phyloP scores from a whole-genome alignment of 2,797 vertebrate genomes.

The Sylvilagus floridanus region DNA sequence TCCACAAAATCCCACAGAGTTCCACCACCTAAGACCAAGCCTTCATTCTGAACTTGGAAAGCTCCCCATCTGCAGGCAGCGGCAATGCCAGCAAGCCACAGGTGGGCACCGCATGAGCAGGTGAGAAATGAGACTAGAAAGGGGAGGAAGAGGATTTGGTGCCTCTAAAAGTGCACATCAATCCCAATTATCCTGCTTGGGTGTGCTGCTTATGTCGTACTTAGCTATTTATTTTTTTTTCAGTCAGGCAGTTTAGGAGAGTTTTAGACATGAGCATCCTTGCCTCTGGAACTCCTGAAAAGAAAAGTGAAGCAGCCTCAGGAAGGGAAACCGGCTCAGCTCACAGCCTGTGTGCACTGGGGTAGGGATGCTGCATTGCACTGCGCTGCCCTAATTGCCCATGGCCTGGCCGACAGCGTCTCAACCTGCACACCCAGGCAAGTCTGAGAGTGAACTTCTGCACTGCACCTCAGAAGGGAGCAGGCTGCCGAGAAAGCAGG shows the following conservation, averaged over 20 bases:
- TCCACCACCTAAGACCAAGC: not conserved
- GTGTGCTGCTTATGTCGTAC: not conserved
- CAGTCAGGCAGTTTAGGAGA: not conserved
- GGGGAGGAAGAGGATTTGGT: constrained; percentile 48
- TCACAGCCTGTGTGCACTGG: not conserved
- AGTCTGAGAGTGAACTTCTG: not conserved
- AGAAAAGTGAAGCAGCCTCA: not conserved
- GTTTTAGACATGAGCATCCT: constrained; percentile 33
- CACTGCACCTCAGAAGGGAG: constrained; percentile 8
- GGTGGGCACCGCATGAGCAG: constrained; percentile 80
- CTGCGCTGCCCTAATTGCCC: not conserved
- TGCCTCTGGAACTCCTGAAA: constrained; percentile 49
- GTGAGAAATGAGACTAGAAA: constrained; percentile 71
- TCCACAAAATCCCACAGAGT: not conserved
- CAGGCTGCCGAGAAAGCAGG: not conserved
- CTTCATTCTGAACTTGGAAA: constrained; percentile 71
- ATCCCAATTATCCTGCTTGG: constrained; percentile 71
- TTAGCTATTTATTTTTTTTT: constrained; percentile 30
- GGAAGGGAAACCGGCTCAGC: not conserved
- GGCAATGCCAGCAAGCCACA: constrained; percentile 77
- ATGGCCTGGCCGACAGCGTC: not conserved
- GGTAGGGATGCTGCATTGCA: not conserved
- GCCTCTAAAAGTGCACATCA: constrained; percentile 53
- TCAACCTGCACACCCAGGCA: not conserved
- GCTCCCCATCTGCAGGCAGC: constrained; percentile 65